Conservation (phyloP, 2,888 invertebrate genomes). For the Cheilosia urbana region DNA sequence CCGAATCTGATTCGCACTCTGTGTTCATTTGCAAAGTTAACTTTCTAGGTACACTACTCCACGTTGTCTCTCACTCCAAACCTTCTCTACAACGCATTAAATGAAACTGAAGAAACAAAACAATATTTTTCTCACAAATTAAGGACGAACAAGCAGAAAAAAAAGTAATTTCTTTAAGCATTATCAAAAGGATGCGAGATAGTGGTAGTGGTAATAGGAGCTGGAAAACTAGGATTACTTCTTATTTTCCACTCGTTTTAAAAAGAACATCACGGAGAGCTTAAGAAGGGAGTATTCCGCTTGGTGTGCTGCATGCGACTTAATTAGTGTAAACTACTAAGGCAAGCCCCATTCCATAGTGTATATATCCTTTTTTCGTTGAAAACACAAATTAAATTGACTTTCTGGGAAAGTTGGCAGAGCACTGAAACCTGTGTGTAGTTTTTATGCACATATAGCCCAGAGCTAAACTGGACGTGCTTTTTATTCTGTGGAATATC, state of each 20-base stretch:
- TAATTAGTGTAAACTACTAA: slow-evolving; percentile 34
- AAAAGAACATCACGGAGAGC: slow-evolving; percentile 23
- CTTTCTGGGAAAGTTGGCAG: slow-evolving; percentile 10
- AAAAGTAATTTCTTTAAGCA: slow-evolving; percentile 1
- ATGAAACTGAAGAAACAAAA: background rate
- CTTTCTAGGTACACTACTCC: background rate
- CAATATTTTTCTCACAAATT: slow-evolving; percentile 29
- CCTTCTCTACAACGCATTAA: background rate
- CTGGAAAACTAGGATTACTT: slow-evolving; percentile 13
- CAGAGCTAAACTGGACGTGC: slow-evolving; percentile 5
- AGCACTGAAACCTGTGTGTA: background rate
- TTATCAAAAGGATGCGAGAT: slow-evolving; percentile 10
- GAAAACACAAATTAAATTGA: slow-evolving; percentile 26
- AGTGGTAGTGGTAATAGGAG: background rate
- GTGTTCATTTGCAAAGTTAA: slow-evolving; percentile 34
- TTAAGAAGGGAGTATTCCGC: slow-evolving; percentile 20
- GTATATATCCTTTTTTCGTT: background rate
- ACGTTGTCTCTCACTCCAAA: background rate
- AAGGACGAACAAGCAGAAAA: slow-evolving; percentile 17
- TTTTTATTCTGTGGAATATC: slow-evolving; percentile 10
- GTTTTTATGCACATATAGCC: background rate
- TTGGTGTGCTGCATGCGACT: slow-evolving; percentile 19
- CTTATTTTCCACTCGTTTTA: slow-evolving; percentile 17
- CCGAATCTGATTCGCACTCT: background rate
- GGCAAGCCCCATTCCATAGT: background rate